Evolutionary conservation across 2,888 invertebrate species (phyloP).

Genomic region (Polydrusus pterygomalis): DNA sequence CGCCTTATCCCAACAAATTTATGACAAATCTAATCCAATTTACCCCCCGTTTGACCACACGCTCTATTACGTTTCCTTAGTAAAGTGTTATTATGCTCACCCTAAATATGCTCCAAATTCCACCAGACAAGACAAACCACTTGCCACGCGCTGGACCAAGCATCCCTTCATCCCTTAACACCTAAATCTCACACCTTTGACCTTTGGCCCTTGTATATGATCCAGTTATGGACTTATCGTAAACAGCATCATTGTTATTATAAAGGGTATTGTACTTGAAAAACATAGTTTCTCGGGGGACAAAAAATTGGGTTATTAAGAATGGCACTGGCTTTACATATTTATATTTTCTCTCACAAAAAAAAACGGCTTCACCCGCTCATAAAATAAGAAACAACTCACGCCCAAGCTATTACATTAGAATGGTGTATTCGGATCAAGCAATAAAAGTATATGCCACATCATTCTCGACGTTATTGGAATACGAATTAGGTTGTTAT

Average conservation of each 20-base stretch:
- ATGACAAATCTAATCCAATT: neutral
- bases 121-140: conserved; percentile 26
- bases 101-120: conserved; percentile 39
- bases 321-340: no score
- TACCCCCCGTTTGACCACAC: conserved; percentile 18
- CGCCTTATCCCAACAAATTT: neutral
- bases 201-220: conserved; percentile 12
- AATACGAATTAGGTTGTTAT: conserved; percentile 70
- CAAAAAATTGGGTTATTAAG: no score
- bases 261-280: no score
- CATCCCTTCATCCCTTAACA: conserved; percentile 41
- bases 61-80: conserved; percentile 12
- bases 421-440: conserved; percentile 71
- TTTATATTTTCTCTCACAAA: neutral
- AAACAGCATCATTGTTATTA: neutral
- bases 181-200: conserved; percentile 33
- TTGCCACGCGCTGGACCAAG: conserved; percentile 45
- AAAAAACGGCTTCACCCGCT: conserved; percentile 9
- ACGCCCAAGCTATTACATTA: conserved; percentile 65
- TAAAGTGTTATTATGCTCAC: conserved; percentile 20
- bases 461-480: conserved; percentile 69
- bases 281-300: no score
- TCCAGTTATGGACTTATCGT: conserved; percentile 16
- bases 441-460: conserved; percentile 72
- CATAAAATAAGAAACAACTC: conserved; percentile 61